phyloP scores from a whole-genome alignment of 2,888 invertebrate species.

The Acronicta leporina region DNA sequence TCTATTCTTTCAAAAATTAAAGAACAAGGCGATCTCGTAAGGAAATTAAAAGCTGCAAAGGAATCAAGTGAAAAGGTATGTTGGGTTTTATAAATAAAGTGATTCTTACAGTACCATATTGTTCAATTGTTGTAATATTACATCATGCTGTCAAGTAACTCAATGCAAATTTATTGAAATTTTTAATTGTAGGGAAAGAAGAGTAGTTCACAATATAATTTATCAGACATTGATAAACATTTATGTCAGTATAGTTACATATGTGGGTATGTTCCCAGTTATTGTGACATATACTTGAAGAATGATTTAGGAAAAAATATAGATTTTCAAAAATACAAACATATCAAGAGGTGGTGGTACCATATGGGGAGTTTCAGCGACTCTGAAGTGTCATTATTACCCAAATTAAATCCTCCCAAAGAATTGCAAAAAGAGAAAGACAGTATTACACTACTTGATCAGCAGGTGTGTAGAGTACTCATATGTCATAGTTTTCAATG shows the following conservation, averaged over 20 bases:
- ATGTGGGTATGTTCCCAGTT: constrained; percentile 87
- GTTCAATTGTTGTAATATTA: constrained; percentile 50
- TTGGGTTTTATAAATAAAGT: constrained; percentile 5
- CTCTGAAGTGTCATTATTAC: constrained; percentile 83
- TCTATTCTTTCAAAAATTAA: constrained; percentile 78
- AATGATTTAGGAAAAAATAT: constrained; percentile 69
- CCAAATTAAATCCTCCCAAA: constrained; percentile 65
- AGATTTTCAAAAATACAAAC: constrained; percentile 77
- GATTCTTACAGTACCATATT: constrained; percentile 24
- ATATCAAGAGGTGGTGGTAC: constrained; percentile 90
- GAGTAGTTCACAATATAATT: constrained; percentile 62
- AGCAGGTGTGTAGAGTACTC: constrained; percentile 71
- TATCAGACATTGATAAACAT: constrained; percentile 78
- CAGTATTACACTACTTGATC: constrained; percentile 67
- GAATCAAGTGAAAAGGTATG: constrained; percentile 93
- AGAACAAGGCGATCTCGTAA: constrained; percentile 94
- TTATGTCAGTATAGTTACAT: constrained; percentile 89
- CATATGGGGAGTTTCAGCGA: constrained; percentile 90
- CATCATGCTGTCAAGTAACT: constrained; percentile 63
- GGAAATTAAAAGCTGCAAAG: constrained; percentile 94
- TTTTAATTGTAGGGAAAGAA: constrained; percentile 73
- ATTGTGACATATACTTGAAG: constrained; percentile 81
- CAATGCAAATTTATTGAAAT: constrained; percentile 41
- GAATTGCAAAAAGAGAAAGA: constrained; percentile 60
- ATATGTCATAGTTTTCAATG: constrained; percentile 18